Base-by-base conservation (phyloP, 2,113 vertebrate species). In the Peromyscus maniculatus region DNA sequence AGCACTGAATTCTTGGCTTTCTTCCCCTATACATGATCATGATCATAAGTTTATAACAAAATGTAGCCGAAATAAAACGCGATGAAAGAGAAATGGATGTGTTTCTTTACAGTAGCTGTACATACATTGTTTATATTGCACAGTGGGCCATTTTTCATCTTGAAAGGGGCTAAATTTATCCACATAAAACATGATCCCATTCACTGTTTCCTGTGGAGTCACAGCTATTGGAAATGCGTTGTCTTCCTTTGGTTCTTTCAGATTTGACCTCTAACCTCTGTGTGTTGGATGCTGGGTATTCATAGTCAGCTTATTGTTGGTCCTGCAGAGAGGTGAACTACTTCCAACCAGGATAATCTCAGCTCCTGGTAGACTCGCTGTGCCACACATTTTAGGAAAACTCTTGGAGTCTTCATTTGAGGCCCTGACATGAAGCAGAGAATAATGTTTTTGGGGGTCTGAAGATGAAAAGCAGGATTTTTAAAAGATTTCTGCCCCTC, bases 91-190 rank as follows among this genome's bases (percentile, higher is more conserved):
- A 92, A 92, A 91, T 93, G 89, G 74, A 17, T 57, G 19, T 16
- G 83, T 95, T 97, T 98, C 98, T 94, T 75, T 31, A 39, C 46
- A 93, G 57, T 39, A 74, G 43, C 93, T 97, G 33, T 93, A 52
- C 7, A 94, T 94, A 94, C 22, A 28, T 28, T 89, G 31, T 95
- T 97, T 96, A 72, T 94, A 33, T 96, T 97, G 93, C 36, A 72
- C 78, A 22, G 84, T 80, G 94, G 74, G 43, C 16, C 2, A 86
- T 97, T 98, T 98, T 97, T 98, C 96, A 96, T 66, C 74, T 28
- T 57, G 57, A 91, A 93, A 21, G 71, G 39, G 12, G 12, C 67
- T 93, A 21, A 57, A 95, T 89, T n/a, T 97, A 95, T 88, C 80
- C 89, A 55, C 21, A 92, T 97, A 97, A 96, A 91, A 79, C 21